These are phyloP conservation scores for Solenopsis fugax DNA, from an alignment of 1,140 invertebrate genomes.

Conservation along the genomic window DNA sequence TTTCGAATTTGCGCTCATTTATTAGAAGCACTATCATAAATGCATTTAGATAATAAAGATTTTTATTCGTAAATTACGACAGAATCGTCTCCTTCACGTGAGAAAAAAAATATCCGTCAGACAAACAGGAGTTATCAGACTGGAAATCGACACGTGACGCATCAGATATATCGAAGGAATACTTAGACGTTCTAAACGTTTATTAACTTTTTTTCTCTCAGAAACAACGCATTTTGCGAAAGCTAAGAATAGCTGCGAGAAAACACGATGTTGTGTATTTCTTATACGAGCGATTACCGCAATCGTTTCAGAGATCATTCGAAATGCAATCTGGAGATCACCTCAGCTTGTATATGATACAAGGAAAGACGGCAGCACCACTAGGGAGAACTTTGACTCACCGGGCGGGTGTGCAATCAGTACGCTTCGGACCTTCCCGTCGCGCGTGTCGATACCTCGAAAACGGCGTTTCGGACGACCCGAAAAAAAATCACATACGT, in stretches of 20 bases:
- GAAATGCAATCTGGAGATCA: slow-evolving; percentile 27
- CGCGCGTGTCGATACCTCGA: slow-evolving; percentile 35
- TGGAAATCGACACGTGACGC: not conserved
- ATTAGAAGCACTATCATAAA: not conserved
- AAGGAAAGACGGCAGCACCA: not conserved
- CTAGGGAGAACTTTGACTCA: slow-evolving; percentile 1
- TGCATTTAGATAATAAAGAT: not conserved
- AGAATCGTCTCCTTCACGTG: not conserved
- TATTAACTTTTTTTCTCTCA: slow-evolving; percentile 2
- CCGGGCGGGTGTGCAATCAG: slow-evolving; percentile 37
- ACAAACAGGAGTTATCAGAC: not conserved
- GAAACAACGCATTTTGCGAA: not conserved
- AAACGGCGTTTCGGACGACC: not conserved
- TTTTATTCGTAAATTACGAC: slow-evolving; percentile 11
- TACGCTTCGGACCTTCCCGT: slow-evolving; percentile 6
- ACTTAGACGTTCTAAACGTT: not conserved
- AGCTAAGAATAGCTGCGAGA: not conserved
- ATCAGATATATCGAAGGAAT: not conserved
- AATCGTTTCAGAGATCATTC: not conserved
- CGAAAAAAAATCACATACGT: not conserved
- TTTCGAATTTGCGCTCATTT: not conserved
- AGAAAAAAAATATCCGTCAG: not conserved
- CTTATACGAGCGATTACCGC: not conserved
- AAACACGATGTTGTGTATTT: not conserved
- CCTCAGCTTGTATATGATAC: not conserved